These are phyloP conservation scores for Rousettus leschenaultii DNA, from an alignment of 2,113 vertebrate species.

Conservation along the genomic window DNA sequence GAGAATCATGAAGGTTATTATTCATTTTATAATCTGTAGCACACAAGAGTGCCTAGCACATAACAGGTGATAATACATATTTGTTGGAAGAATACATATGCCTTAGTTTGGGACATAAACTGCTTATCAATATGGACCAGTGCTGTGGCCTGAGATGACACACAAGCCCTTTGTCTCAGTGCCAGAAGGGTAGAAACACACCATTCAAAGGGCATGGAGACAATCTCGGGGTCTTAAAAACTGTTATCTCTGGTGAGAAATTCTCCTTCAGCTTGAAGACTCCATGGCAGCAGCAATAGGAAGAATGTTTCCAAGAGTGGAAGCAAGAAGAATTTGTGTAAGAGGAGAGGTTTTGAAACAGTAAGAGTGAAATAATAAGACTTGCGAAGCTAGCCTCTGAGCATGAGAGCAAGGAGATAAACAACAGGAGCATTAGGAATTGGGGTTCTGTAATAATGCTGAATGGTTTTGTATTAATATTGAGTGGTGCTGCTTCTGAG, in stretches of 20 bases:
- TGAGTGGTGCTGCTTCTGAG: background rate
- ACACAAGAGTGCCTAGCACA: background rate
- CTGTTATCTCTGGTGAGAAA: background rate
- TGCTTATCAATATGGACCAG: background rate
- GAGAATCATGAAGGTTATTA: background rate
- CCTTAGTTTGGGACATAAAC: background rate
- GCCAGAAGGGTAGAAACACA: background rate
- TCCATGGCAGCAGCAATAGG: background rate
- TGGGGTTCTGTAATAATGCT: background rate
- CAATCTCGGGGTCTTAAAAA: background rate
- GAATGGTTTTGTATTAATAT: background rate
- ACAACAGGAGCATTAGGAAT: rapidly evolving
- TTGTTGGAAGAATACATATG: background rate
- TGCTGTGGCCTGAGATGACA: background rate
- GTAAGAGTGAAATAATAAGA: background rate
- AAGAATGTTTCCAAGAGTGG: background rate
- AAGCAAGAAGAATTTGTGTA: background rate
- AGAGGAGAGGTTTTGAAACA: background rate
- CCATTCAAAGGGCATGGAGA: background rate
- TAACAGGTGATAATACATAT: background rate
- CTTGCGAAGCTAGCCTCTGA: background rate
- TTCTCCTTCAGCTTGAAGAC: background rate
- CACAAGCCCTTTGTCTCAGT: background rate
- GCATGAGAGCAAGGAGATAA: background rate
- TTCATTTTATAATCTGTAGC: background rate